Percentiles rank a stretch among this genome's conserved stretches.
Conservation (phyloP, 2,888 invertebrate genomes). For the Epinotia bilunana region DNA sequence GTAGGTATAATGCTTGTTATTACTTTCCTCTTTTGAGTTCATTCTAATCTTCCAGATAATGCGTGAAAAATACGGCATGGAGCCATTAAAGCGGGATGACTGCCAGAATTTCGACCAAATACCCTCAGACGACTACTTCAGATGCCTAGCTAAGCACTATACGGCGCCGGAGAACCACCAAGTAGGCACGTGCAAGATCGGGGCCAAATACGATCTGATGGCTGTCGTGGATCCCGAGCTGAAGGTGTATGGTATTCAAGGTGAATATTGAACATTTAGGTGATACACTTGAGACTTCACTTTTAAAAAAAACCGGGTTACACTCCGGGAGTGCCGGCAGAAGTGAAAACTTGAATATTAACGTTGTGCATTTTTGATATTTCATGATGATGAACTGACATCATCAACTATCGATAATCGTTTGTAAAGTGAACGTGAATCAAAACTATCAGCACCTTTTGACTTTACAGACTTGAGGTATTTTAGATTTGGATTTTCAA, state of each 20-base stretch:
- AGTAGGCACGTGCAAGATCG: conserved; percentile 93
- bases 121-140: conserved; percentile 89
- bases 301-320: no score
- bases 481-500: neutral
- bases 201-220: conserved; percentile 87
- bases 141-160: conserved; percentile 87
- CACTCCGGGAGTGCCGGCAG: no score
- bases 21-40: no score
- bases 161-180: conserved; percentile 94
- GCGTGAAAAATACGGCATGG: conserved; percentile 84
- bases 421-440: no score
- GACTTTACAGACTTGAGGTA: no score
- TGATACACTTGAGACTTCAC: no score
- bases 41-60: conserved; percentile 77
- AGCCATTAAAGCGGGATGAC: conserved; percentile 76
- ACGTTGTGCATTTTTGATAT: no score
- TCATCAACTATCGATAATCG: no score
- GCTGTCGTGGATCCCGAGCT: conserved; percentile 90
- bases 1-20: no score
- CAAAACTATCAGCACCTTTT: no score
- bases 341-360: no score
- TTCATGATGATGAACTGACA: no score
- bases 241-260: conserved; percentile 85
- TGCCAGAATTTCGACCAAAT: conserved; percentile 77
- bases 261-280: conserved; percentile 57